Evolutionary conservation across 2,888 invertebrate species (phyloP), one percentile per base, ranked within the genome.

Genomic region (Drosophila prolongata): DNA sequence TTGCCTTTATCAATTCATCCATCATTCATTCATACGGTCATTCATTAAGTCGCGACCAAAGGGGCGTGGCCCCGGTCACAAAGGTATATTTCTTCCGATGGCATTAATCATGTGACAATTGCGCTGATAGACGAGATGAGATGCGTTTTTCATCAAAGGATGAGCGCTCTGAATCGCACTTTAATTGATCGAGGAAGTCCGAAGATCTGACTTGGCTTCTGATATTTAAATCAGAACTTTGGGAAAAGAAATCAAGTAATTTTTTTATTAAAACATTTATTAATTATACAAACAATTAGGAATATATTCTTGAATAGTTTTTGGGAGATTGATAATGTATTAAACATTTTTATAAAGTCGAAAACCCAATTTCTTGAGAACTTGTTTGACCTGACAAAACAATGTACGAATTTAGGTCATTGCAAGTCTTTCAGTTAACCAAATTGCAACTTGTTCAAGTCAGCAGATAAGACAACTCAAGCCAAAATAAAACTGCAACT

Each of bases 91-190:
- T 54, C 30, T 13, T 40, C 11, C 44, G 11, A 38, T 64, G 64
- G 69, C 37, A 88, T 88, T 88, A 88, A 84, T 84, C 89, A 87
- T 78, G 68, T 55, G 80, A 78, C 87, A 80, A 86, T 78, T 80
- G 75, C 69, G 65, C 53, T 64, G 76, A 73, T 79, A 79, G 65
- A 11, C 44, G 37, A 53, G 42, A 44, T 43, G 47, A 73, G 61
- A 78, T 76, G 71, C 70, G 65, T 40, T 40, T 37, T 62, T 24
- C 24, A 24, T 59, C 59, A 43, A 43, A 24, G 40, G 58, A 34
- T 59, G 19, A n/a, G 19, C 30, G 30, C 30, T 57, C 19, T 57
- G 58, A 56, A 34, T 40, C 30, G 57, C 2, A 8, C 16, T 2
- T 53, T 19, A 30, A 30, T 27, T 56, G 16, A 54, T 53, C 37